phyloP scores from a whole-genome alignment of 1,140 invertebrate species.

The Procambarus clarkii region DNA sequence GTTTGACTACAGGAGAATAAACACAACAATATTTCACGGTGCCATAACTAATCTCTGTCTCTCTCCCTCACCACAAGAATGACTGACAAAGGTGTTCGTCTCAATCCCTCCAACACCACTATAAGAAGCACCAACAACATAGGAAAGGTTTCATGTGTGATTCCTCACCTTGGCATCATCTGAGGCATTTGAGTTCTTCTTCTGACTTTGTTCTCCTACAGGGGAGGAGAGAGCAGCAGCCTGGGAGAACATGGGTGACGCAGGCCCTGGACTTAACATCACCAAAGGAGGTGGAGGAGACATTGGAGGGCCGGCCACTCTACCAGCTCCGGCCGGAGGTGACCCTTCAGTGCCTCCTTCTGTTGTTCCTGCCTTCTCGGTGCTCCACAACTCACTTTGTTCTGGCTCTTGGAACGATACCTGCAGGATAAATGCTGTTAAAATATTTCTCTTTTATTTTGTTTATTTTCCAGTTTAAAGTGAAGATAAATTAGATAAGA shows the following conservation, averaged over 20 bases:
- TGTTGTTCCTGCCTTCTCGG: slow-evolving; percentile 67
- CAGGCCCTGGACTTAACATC: slow-evolving; percentile 28
- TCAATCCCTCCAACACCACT: neutral
- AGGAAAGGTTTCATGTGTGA: neutral
- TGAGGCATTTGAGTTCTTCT: slow-evolving; percentile 59
- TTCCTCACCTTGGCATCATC: slow-evolving; percentile 59
- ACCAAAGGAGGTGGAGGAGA: slow-evolving; percentile 73
- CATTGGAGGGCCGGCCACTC: slow-evolving; percentile 50
- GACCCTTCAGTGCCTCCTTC: slow-evolving; percentile 43
- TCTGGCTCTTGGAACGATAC: slow-evolving; percentile 74
- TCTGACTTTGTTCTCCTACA: slow-evolving; percentile 51
- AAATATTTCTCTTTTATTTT: neutral
- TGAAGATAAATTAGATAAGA: neutral
- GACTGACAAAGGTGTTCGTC: too few species aligned
- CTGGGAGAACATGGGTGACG: slow-evolving; percentile 61
- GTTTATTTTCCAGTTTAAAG: neutral
- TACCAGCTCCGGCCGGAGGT: neutral
- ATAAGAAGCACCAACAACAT: neutral
- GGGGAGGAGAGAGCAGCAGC: slow-evolving; percentile 68
- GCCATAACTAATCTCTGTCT: too few species aligned
- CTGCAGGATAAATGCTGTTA: slow-evolving; percentile 36
- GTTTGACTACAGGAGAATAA: too few species aligned
- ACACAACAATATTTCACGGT: too few species aligned
- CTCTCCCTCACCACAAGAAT: too few species aligned
- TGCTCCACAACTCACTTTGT: slow-evolving; percentile 73